These are phyloP conservation scores for Apteryx owenii DNA, from an alignment of 2,113 vertebrate species.

Conservation along the genomic window DNA sequence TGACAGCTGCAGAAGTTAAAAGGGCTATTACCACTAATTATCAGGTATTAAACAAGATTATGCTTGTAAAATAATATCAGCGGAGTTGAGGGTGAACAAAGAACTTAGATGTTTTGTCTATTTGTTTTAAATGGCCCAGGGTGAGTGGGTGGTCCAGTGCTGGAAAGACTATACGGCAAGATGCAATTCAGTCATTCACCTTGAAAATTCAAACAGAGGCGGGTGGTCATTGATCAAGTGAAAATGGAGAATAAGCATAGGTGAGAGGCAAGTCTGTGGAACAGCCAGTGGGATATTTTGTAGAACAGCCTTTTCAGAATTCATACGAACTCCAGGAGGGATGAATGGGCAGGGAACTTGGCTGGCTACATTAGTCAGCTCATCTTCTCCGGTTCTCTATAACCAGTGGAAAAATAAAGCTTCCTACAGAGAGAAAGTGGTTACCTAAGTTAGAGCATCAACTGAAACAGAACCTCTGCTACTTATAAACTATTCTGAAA, in stretches of 20 bases:
- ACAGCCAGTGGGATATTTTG: background rate
- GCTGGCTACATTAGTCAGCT: background rate
- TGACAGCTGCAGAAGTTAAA: constrained; percentile 59
- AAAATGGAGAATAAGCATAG: background rate
- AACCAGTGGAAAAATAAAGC: background rate
- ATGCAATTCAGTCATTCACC: background rate
- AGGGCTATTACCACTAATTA: constrained; percentile 52
- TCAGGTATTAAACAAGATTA: constrained; percentile 35
- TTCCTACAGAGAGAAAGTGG: background rate
- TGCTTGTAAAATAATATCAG: constrained; percentile 42
- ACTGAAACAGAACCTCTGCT: background rate
- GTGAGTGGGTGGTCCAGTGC: constrained; percentile 15
- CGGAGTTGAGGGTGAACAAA: background rate
- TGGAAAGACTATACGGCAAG: background rate
- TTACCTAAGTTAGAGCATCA: background rate
- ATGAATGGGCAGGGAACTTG: background rate
- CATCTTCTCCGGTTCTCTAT: background rate
- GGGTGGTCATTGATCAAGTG: background rate
- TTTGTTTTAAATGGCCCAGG: constrained; percentile 4
- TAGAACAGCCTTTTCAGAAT: background rate
- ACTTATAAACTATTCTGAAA: background rate
- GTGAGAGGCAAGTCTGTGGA: background rate
- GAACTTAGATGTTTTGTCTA: background rate
- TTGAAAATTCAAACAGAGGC: background rate
- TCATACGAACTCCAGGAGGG: background rate